Conservation (phyloP, 2,888 invertebrate species). For the Chloromyia formosa region DNA sequence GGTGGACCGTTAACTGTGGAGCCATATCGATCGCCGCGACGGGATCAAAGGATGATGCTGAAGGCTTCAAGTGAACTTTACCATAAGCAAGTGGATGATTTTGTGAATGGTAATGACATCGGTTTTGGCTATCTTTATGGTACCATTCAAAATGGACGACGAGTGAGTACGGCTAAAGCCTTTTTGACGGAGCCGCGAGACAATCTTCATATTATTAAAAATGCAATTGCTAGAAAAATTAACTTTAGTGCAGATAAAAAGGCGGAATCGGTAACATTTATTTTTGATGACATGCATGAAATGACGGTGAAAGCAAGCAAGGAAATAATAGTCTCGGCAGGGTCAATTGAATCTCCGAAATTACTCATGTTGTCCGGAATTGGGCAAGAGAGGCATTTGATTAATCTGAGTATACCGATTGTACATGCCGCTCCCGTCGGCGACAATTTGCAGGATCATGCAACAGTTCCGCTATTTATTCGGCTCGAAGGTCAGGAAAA, state of each 20-base stretch:
- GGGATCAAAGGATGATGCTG: slow-evolving; percentile 66
- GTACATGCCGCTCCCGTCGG: slow-evolving; percentile 15
- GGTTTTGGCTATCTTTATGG: slow-evolving; percentile 69
- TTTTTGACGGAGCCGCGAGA: slow-evolving; percentile 64
- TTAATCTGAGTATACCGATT: slow-evolving; percentile 70
- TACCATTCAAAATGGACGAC: slow-evolving; percentile 66
- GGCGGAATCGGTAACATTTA: slow-evolving; percentile 62
- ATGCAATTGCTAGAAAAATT: slow-evolving; percentile 66
- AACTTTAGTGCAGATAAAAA: slow-evolving; percentile 64
- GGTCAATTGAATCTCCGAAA: slow-evolving; percentile 71
- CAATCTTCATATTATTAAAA: slow-evolving; percentile 67
- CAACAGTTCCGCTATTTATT: slow-evolving; percentile 11
- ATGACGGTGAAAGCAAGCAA: slow-evolving; percentile 13
- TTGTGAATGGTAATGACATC: slow-evolving; percentile 69
- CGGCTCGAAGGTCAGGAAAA: slow-evolving; percentile 5
- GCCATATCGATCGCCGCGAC: slow-evolving; percentile 56
- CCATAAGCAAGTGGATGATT: slow-evolving; percentile 65
- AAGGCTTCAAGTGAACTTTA: slow-evolving; percentile 67
- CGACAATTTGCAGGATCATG: slow-evolving; percentile 29
- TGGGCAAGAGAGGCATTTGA: slow-evolving; percentile 74
- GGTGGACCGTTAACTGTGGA: slow-evolving; percentile 67
- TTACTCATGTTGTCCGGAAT: slow-evolving; percentile 87
- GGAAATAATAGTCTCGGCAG: slow-evolving; percentile 26
- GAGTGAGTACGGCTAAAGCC: slow-evolving; percentile 66
- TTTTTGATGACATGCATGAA: slow-evolving; percentile 13